Conservation (phyloP, 2,888 invertebrate genomes). For the Spodoptera picta region DNA sequence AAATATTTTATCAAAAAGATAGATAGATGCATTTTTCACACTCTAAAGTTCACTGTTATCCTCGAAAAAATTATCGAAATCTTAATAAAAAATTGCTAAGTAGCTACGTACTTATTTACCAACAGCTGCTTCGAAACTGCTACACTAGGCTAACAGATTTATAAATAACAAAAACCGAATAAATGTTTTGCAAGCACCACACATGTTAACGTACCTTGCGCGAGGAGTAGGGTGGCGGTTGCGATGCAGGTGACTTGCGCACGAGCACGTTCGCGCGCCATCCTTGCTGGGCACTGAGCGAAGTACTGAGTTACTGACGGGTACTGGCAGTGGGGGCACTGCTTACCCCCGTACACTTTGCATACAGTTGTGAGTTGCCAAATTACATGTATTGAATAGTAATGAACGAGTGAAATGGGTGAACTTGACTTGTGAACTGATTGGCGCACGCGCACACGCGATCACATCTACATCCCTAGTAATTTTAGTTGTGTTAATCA, state of each 20-base stretch:
- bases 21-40: no score
- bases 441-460: background rate
- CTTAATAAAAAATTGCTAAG: constrained; percentile 14
- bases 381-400: constrained; percentile 45
- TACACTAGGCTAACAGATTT: constrained; percentile 22
- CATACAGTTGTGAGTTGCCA: constrained; percentile 41
- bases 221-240: constrained; percentile 40
- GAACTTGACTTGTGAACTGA: constrained; percentile 33
- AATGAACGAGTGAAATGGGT: constrained; percentile 50
- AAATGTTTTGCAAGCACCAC: constrained; percentile 38
- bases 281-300: constrained; percentile 60
- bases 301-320: constrained; percentile 39
- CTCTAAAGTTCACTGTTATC: background rate
- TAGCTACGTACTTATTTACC: background rate
- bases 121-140: constrained; percentile 8
- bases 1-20: no score
- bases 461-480: no score
- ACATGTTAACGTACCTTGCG: constrained; percentile 58
- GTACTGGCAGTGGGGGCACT: constrained; percentile 47
- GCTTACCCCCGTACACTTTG: constrained; percentile 47
- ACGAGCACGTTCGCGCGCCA: constrained; percentile 59
- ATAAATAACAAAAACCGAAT: constrained; percentile 29
- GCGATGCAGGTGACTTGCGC: constrained; percentile 50
- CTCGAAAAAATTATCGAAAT: constrained; percentile 8
- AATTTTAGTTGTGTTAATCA: no score